Conservation (phyloP, 2,797 vertebrate genomes). For the Sebastes trivittatus region DNA sequence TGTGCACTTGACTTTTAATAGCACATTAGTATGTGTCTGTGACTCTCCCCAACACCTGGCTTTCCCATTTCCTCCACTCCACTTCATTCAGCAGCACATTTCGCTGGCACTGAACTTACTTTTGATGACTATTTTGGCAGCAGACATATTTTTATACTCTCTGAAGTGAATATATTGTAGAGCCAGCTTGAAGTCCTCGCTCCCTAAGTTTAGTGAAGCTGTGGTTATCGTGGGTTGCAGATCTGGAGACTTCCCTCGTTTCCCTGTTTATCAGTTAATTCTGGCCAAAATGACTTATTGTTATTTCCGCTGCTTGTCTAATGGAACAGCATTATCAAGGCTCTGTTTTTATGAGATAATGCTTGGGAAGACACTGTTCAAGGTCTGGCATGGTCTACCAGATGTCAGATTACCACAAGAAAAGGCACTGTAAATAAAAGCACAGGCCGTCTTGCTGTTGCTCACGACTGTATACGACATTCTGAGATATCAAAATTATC, state of each 20-base stretch:
- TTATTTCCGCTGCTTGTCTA: conserved; percentile 61
- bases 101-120: conserved; percentile 36
- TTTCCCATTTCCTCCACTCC: conserved; percentile 43
- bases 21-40: conserved; percentile 42
- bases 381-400: conserved; percentile 60
- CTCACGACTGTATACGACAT: conserved; percentile 30
- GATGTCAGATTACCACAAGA: conserved; percentile 74
- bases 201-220: conserved; percentile 36
- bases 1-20: conserved; percentile 56
- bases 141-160: conserved; percentile 48
- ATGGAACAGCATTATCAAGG: conserved; percentile 64
- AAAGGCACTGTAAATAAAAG: conserved; percentile 64
- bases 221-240: conserved; percentile 46
- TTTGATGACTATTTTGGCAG: conserved; percentile 64
- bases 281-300: conserved; percentile 60
- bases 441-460: conserved; percentile 37
- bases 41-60: conserved; percentile 38
- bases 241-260: conserved; percentile 65
- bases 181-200: conserved; percentile 43
- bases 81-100: conserved; percentile 50
- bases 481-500: conserved; percentile 59
- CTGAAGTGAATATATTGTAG: conserved; percentile 63
- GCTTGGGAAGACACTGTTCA: conserved; percentile 58
- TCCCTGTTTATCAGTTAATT: conserved; percentile 65
- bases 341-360: conserved; percentile 75